Conservation (phyloP, 2,888 invertebrate genomes). For the Phaonia tiefii region DNA sequence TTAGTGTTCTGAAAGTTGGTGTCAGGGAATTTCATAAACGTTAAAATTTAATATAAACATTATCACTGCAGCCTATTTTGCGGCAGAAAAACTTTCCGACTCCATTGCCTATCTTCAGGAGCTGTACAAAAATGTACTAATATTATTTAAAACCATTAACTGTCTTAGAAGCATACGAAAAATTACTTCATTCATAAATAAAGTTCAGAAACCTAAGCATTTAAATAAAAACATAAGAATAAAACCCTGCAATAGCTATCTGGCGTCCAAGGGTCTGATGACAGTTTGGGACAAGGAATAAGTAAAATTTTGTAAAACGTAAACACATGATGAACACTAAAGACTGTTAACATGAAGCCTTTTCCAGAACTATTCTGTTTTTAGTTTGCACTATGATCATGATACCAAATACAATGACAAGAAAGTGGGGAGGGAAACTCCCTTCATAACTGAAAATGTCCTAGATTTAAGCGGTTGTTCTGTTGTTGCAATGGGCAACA, state of each 20-base stretch:
- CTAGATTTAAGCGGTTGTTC: conserved; percentile 7
- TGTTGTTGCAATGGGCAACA: background rate
- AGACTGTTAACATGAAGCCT: background rate
- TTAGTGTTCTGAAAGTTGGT: too few relatives aligned
- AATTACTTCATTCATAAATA: too few relatives aligned
- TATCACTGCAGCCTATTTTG: too few relatives aligned
- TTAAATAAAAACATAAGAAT: too few relatives aligned
- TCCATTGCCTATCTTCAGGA: background rate
- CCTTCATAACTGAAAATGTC: background rate
- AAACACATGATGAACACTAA: conserved; percentile 8
- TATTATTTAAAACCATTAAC: too few relatives aligned
- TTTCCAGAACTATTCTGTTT: too few relatives aligned
- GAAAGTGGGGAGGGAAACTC: background rate
- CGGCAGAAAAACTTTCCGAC: too few relatives aligned
- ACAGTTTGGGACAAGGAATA: conserved; percentile 9
- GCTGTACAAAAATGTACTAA: background rate
- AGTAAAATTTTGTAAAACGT: conserved; percentile 1
- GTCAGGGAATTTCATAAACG: too few relatives aligned
- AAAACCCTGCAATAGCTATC: conserved; percentile 18
- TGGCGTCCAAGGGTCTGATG: conserved; percentile 16
- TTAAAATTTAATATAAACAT: too few relatives aligned
- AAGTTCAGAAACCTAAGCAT: background rate
- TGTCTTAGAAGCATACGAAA: too few relatives aligned
- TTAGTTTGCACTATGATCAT: background rate
- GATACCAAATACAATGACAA: conserved; percentile 5